These are phyloP conservation scores for Drosophila jambulina DNA, from an alignment of 1,140 invertebrate species.

Conservation along the genomic window DNA sequence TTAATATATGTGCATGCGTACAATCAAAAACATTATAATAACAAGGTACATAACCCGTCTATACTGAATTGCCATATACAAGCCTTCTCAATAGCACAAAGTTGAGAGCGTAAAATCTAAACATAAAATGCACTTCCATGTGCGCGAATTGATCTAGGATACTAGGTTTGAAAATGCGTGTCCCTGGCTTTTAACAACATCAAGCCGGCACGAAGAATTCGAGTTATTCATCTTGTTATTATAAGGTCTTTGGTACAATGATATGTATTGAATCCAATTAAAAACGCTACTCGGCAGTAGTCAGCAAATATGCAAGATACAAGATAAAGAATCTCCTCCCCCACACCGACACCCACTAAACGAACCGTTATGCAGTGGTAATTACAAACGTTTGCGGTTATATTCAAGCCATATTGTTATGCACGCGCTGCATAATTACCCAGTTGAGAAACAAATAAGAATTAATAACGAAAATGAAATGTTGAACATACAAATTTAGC, in stretches of 20 bases:
- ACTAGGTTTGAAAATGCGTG: neutral
- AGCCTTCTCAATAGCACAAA: neutral
- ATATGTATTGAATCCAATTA: conserved; percentile 55
- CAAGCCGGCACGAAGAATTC: neutral
- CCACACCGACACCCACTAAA: conserved; percentile 39
- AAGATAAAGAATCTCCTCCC: conserved; percentile 42
- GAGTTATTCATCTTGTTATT: neutral
- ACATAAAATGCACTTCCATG: neutral
- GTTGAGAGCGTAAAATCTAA: neutral
- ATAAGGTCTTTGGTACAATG: neutral
- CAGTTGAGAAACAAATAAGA: conserved; percentile 68
- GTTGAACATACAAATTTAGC: conserved; percentile 82
- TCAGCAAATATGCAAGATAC: conserved; percentile 48
- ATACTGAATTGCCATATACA: neutral
- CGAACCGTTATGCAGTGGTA: conserved; percentile 53
- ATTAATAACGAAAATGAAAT: conserved; percentile 74
- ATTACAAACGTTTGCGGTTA: conserved; percentile 65
- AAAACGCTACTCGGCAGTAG: conserved; percentile 47
- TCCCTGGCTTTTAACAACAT: too few species aligned
- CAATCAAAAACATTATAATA: neutral
- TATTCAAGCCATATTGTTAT: conserved; percentile 82
- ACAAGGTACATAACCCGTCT: neutral
- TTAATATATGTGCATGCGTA: conserved; percentile 39
- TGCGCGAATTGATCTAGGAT: neutral
- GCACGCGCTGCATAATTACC: conserved; percentile 73